These are phyloP conservation scores for Trichosurus vulpecula DNA, from an alignment of 2,797 vertebrate genomes.

Conservation along the genomic window DNA sequence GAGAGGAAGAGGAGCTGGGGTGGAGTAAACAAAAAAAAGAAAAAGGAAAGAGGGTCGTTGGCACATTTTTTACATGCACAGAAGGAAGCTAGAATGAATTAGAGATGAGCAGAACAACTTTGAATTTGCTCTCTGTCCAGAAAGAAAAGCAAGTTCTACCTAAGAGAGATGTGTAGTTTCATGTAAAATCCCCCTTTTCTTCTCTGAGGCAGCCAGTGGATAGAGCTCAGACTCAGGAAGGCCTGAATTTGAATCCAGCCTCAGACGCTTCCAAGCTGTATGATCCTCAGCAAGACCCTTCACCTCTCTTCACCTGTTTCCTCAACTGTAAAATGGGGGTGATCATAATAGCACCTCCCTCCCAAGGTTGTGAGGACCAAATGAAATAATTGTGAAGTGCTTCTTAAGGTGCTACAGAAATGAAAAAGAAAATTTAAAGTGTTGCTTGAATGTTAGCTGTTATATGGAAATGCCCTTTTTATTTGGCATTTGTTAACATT, in stretches of 20 bases:
- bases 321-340: background rate
- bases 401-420: background rate
- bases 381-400: background rate
- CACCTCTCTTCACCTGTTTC: background rate
- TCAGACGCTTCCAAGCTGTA: background rate
- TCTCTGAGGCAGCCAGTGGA: background rate
- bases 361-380: background rate
- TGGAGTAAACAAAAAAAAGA: background rate
- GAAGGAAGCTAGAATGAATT: background rate
- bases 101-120: background rate
- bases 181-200: background rate
- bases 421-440: background rate
- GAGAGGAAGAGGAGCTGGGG: background rate
- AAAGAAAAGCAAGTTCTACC: background rate
- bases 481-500: background rate
- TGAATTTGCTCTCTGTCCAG: background rate
- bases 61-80: no score
- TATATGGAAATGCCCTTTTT: background rate
- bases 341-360: background rate
- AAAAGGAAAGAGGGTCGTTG: background rate
- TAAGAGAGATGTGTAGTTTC: background rate
- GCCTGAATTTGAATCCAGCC: background rate
- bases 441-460: background rate
- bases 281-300: background rate
- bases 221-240: background rate